A percentile compares a stretch with the other conserved stretches of the same genome.
These are phyloP conservation scores for Pachypanchax playfairii DNA, from an alignment of 2,113 vertebrate species.

Conservation along the genomic window DNA sequence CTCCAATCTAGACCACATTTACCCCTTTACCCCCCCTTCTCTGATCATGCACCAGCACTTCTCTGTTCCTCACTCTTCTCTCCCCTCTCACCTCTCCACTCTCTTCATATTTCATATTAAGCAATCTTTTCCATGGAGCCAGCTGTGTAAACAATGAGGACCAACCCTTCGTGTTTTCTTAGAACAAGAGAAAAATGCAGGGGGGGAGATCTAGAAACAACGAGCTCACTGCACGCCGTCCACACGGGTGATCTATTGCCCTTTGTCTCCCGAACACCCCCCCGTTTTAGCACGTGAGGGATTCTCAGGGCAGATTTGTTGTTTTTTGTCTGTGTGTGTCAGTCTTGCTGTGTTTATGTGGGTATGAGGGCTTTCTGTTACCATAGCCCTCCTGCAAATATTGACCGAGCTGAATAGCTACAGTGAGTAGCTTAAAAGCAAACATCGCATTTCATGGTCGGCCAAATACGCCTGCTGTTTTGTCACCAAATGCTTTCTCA, in stretches of 20 bases:
- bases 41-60: too few relatives aligned
- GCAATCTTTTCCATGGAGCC: constrained; percentile 78
- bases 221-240: constrained; percentile 51
- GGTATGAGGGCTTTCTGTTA: constrained; percentile 62
- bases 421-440: constrained; percentile 58
- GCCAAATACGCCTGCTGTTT: constrained; percentile 41
- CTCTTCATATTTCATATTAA: constrained; percentile 82
- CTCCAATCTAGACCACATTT: constrained; percentile 21
- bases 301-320: constrained; percentile 54
- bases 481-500: constrained; percentile 29
- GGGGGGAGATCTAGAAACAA: constrained; percentile 50
- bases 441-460: constrained; percentile 32
- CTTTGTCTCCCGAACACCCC: constrained; percentile 64
- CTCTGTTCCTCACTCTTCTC: constrained; percentile 52
- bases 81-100: constrained; percentile 62
- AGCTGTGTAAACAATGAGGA: constrained; percentile 82
- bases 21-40: constrained; percentile 28
- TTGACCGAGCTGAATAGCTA: constrained; percentile 64
- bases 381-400: constrained; percentile 73
- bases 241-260: constrained; percentile 59
- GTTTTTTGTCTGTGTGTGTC: constrained; percentile 30
- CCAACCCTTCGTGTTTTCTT: constrained; percentile 67
- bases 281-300: constrained; percentile 61
- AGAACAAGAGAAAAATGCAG: constrained; percentile 57
- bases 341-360: constrained; percentile 54